A percentile compares a stretch with the other conserved stretches of the same genome.
phyloP scores from a whole-genome alignment of 2,113 vertebrate genomes.

The Corythornis cristatus region DNA sequence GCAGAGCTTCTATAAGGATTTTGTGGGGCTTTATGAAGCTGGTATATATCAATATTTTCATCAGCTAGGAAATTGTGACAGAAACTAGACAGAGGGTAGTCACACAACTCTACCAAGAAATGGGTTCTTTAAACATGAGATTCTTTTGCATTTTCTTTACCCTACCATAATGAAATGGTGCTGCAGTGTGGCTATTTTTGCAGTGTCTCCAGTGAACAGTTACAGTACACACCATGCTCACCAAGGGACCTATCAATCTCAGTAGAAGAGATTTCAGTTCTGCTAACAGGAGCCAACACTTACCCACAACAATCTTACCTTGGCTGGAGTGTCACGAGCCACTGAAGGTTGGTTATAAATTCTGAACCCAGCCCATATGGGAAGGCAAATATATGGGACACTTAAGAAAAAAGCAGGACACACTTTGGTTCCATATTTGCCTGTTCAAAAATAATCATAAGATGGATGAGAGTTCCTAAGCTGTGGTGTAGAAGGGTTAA shows the following conservation, averaged over 20 bases:
- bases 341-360: slow-evolving; percentile 83
- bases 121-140: background rate
- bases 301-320: slow-evolving; percentile 73
- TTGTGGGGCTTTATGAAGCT: background rate
- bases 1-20: background rate
- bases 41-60: background rate
- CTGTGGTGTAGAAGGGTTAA: background rate
- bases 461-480: background rate
- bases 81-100: background rate
- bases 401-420: slow-evolving; percentile 83
- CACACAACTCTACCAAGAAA: background rate
- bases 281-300: background rate
- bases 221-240: background rate
- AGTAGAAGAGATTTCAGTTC: background rate
- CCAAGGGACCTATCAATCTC: background rate
- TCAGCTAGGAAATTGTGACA: background rate
- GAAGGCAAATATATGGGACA: slow-evolving; percentile 82
- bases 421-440: slow-evolving; percentile 87
- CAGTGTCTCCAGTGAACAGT: background rate
- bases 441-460: slow-evolving; percentile 68
- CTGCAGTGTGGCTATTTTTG: background rate
- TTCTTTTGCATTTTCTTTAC: background rate
- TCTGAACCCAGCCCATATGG: slow-evolving; percentile 89
- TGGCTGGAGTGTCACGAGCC: slow-evolving; percentile 55
- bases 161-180: background rate